A percentile compares a stretch with the other conserved stretches of the same genome.
phyloP scores from a whole-genome alignment of 2,888 invertebrate species.

The Apotomis capreana region DNA sequence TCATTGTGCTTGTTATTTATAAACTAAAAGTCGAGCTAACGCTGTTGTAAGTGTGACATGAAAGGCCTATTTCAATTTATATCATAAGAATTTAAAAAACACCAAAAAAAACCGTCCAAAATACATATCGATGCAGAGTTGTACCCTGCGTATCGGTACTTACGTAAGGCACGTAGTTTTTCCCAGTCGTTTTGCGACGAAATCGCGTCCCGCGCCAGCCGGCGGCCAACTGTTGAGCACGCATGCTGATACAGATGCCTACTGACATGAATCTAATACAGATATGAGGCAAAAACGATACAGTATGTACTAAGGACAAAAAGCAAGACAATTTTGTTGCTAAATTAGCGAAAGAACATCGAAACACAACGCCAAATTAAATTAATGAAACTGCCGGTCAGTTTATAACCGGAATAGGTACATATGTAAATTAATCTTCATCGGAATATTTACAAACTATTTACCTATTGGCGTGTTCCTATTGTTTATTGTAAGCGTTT shows the following conservation, averaged over 20 bases:
- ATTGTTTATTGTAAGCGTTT: slow-evolving; percentile 12
- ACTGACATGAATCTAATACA: slow-evolving; percentile 16
- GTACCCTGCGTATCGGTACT: not conserved
- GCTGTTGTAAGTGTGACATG: too few species aligned
- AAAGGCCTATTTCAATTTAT: too few species aligned
- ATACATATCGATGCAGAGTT: not conserved
- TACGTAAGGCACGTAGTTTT: slow-evolving; percentile 4
- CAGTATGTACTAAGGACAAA: too few species aligned
- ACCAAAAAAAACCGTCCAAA: not conserved
- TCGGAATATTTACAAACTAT: slow-evolving; percentile 17
- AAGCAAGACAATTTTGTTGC: not conserved
- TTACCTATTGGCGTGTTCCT: slow-evolving; percentile 22
- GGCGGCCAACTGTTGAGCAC: slow-evolving; percentile 38
- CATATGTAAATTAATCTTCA: slow-evolving; percentile 18
- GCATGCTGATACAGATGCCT: slow-evolving; percentile 28
- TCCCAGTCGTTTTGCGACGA: not conserved
- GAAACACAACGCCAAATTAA: not conserved
- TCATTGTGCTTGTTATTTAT: too few species aligned
- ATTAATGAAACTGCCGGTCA: slow-evolving; percentile 4
- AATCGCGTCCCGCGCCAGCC: slow-evolving; percentile 16
- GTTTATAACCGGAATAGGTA: not conserved
- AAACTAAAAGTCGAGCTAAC: too few species aligned
- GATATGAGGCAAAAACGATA: not conserved
- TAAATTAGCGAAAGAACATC: not conserved
- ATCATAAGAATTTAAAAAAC: not conserved